Base-by-base conservation (phyloP, 2,888 invertebrate species). In the Caenorhabditis parvicauda region DNA sequence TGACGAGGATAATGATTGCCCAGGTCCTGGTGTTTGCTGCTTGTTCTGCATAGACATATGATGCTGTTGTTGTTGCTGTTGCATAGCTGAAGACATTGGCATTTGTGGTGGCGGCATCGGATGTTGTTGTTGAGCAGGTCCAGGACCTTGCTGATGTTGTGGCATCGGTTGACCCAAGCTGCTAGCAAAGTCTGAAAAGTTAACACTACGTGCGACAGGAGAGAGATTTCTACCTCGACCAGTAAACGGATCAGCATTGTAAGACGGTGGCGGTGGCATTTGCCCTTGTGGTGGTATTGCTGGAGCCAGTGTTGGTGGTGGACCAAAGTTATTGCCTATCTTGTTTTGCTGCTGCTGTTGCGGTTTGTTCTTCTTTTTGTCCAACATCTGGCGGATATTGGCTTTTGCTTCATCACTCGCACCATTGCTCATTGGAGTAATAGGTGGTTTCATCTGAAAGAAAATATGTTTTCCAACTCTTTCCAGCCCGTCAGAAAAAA, bases 391-490 rank as follows among this genome's bases (percentile, higher is more conserved):
- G 9, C 52, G 43, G 14, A 63, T 52, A 7, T 52, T 52, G 1
- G 45, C 55, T 24, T 54, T 63, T 14, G 58, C 50, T 44, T 51
- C 58, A 29, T 58, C 63, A 47, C 55, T 63, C 3, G 63, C 50
- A n/a, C 62, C 62, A 58, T 51, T 62, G 43, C 48, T 62, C 58
- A 62, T 62, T 35, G 62, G 62, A 17, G 62, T n/a, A n/a, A n/a
- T n/a, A n/a, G n/a, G n/a, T n/a, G n/a, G n/a, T n/a, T n/a, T n/a
- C n/a, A n/a, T n/a, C n/a, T n/a, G n/a, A n/a, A n/a, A n/a, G n/a
- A n/a, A n/a, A n/a, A n/a, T n/a, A n/a, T n/a, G n/a, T n/a, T n/a
- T n/a, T n/a, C n/a, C n/a, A n/a, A n/a, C n/a, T n/a, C n/a, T n/a
- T n/a, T n/a, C n/a, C n/a, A n/a, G n/a, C n/a, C n/a, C n/a, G n/a